These are phyloP conservation scores for Oeneis ivallda DNA, from an alignment of 2,888 invertebrate species.

Conservation along the genomic window DNA sequence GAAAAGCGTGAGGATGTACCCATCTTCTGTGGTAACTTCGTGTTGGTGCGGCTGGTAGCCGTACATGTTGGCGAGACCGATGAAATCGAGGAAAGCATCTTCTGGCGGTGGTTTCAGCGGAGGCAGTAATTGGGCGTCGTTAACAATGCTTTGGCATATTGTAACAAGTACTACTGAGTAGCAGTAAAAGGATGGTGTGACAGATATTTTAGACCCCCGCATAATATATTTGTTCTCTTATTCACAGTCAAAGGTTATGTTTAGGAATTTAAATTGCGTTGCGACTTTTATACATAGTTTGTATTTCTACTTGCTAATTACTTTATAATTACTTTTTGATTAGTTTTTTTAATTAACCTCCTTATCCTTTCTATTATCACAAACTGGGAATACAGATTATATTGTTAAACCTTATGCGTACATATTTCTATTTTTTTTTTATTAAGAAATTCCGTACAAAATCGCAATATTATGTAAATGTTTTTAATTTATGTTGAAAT, in stretches of 20 bases:
- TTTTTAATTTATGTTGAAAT: too few species aligned
- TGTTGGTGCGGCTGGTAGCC: conserved; percentile 40
- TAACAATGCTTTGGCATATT: neutral
- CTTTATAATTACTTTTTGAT: neutral
- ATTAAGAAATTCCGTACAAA: too few species aligned
- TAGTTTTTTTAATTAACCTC: neutral
- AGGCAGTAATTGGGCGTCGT: neutral
- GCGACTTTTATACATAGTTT: neutral
- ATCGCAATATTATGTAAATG: too few species aligned
- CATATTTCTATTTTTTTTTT: too few species aligned
- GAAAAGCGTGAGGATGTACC: conserved; percentile 47
- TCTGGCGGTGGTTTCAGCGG: neutral
- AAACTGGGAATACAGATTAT: too few species aligned
- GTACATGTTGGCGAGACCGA: conserved; percentile 40
- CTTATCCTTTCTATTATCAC: too few species aligned
- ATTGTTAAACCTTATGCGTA: too few species aligned
- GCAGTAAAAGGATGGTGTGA: neutral
- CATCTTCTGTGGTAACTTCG: conserved; percentile 48
- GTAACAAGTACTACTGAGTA: neutral
- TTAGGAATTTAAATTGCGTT: neutral
- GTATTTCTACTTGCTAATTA: too few species aligned
- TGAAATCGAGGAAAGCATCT: conserved; percentile 33
- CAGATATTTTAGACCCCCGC: neutral
- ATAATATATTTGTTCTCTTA: neutral
- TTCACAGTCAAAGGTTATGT: neutral